phyloP scores from a whole-genome alignment of 64 coral and sea anemone species.

The Actinia tenebrosa region DNA sequence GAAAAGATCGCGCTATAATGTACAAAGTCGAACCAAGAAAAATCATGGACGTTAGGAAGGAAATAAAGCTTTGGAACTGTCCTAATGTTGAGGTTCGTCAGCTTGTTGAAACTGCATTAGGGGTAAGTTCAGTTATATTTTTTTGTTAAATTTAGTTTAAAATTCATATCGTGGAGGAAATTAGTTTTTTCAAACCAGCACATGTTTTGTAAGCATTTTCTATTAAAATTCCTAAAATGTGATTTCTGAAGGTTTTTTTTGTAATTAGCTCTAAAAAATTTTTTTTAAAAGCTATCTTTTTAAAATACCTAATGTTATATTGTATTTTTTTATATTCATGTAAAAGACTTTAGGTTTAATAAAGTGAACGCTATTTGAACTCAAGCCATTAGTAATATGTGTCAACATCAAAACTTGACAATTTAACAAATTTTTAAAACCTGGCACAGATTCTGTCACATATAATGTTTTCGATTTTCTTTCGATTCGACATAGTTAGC shows the following conservation, averaged over 20 bases:
- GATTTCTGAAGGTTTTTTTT: neutral
- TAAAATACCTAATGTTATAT: neutral
- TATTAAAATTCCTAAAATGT: neutral
- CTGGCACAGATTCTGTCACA: neutral
- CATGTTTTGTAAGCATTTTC: neutral
- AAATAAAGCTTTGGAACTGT: slow-evolving; percentile 55
- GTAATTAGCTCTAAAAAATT: neutral
- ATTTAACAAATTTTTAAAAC: neutral
- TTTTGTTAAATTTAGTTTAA: too few relatives aligned
- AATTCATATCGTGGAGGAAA: neutral
- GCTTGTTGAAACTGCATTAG: slow-evolving; percentile 35
- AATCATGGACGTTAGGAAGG: slow-evolving; percentile 49
- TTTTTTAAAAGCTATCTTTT: neutral
- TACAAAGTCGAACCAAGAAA: slow-evolving; percentile 69
- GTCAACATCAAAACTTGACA: neutral
- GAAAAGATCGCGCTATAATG: slow-evolving; percentile 60
- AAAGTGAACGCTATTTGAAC: neutral
- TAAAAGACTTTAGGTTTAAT: neutral
- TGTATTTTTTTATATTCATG: neutral
- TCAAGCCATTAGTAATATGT: neutral
- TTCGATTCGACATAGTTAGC: neutral
- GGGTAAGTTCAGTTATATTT: neutral
- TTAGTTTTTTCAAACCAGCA: too few relatives aligned
- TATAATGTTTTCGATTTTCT: neutral
- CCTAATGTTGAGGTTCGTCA: slow-evolving; percentile 33